Conservation (phyloP, 2,797 vertebrate species). For the Yasuhikotakia modesta region DNA sequence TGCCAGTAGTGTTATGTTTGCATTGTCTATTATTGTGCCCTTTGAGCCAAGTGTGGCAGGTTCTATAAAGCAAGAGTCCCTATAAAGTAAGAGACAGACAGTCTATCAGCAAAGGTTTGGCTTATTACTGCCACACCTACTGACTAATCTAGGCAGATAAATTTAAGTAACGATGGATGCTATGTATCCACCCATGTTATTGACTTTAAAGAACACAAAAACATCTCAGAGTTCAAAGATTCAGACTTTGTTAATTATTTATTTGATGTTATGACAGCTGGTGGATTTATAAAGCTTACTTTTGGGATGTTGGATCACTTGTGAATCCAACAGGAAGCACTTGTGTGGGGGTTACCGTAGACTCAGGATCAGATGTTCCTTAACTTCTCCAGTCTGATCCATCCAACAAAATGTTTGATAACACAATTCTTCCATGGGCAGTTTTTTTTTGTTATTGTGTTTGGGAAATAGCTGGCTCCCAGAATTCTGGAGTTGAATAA, state of each 20-base stretch:
- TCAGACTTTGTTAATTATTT: background rate
- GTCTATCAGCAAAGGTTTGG: constrained; percentile 29
- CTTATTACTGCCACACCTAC: constrained; percentile 10
- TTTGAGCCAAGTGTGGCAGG: constrained; percentile 38
- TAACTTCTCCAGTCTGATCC: background rate
- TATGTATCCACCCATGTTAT: constrained; percentile 36
- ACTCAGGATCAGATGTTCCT: background rate
- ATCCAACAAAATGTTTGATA: background rate
- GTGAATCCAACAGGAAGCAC: background rate
- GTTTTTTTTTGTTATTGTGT: constrained; percentile 28
- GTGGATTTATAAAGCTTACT: background rate
- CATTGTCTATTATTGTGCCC: constrained; percentile 50
- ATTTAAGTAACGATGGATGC: constrained; percentile 13
- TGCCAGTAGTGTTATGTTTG: constrained; percentile 50
- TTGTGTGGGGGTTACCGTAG: background rate
- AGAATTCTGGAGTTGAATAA: constrained; percentile 57
- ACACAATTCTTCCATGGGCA: constrained; percentile 29
- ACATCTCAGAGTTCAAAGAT: background rate
- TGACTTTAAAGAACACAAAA: background rate
- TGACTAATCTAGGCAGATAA: constrained; percentile 8
- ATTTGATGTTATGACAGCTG: background rate
- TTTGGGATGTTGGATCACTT: background rate
- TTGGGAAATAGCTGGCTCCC: constrained; percentile 56
- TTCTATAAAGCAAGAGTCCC: background rate
- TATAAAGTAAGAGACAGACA: constrained; percentile 41